These are phyloP conservation scores for Melanerpes formicivorus DNA, from an alignment of 2,113 vertebrate species.

Conservation along the genomic window DNA sequence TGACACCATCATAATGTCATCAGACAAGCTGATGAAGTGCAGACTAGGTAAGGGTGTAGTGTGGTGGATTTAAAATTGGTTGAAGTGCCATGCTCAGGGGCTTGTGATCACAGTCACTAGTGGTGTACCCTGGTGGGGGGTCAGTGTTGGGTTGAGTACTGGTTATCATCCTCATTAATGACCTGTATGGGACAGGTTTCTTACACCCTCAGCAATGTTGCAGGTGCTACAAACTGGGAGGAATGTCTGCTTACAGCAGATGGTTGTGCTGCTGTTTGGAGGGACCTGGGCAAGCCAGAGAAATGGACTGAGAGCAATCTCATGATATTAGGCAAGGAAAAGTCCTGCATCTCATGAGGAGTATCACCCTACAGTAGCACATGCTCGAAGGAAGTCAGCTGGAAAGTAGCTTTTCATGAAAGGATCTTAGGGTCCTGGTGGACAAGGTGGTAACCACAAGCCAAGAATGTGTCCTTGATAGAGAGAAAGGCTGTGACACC, in stretches of 20 bases:
- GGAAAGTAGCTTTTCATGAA: not conserved
- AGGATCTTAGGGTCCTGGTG: not conserved
- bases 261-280: not conserved
- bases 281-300: not conserved
- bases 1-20: not conserved
- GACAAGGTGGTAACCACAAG: not conserved
- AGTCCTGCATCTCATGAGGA: not conserved
- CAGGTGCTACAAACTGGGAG: not conserved
- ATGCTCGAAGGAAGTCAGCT: not conserved
- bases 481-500: not conserved
- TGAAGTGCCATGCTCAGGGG: not conserved
- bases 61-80: not conserved
- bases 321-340: not conserved
- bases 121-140: not conserved
- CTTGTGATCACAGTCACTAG: not conserved
- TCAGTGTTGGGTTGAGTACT: not conserved
- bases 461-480: rapidly evolving
- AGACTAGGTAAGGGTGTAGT: not conserved
- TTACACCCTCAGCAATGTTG: not conserved
- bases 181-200: not conserved
- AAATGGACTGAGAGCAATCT: not conserved
- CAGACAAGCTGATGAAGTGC: not conserved
- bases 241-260: not conserved
- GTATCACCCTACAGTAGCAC: not conserved
- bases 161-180: not conserved